These are phyloP conservation scores for Apotomis turbidana DNA, from an alignment of 2,888 invertebrate genomes.

Conservation along the genomic window DNA sequence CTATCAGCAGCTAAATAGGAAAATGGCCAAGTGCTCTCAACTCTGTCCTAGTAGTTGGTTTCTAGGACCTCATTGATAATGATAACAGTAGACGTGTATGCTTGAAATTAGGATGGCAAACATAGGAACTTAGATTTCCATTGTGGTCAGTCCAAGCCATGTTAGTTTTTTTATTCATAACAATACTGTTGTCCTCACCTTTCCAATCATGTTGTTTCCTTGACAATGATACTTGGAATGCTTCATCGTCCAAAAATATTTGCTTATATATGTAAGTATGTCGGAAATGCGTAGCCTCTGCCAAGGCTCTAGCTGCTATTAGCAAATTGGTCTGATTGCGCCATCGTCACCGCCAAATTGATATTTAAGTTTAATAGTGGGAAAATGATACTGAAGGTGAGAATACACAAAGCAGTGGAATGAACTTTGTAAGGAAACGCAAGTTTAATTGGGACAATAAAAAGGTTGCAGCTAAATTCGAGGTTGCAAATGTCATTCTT, in stretches of 20 bases:
- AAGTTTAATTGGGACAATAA: conserved; percentile 25
- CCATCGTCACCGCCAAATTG: conserved; percentile 47
- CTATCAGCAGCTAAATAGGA: too few species aligned
- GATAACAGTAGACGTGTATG: too few species aligned
- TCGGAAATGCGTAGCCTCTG: conserved; percentile 66
- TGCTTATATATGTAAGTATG: conserved; percentile 66
- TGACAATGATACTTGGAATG: conserved; percentile 55
- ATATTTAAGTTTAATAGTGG: conserved; percentile 53
- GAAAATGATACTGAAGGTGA: conserved; percentile 46
- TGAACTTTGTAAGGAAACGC: conserved; percentile 39
- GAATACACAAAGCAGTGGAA: conserved; percentile 38
- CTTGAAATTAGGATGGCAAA: too few species aligned
- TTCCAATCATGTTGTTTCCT: conserved; percentile 45
- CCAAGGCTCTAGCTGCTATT: conserved; percentile 59
- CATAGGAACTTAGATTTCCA: not conserved
- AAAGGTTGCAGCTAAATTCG: not conserved
- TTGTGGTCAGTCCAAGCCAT: not conserved
- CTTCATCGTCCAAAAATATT: conserved; percentile 54
- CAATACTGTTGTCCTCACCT: conserved; percentile 14
- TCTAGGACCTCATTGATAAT: too few species aligned
- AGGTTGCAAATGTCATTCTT: too few species aligned
- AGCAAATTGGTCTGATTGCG: conserved; percentile 51
- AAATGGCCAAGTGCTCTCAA: too few species aligned
- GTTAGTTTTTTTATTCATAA: not conserved
- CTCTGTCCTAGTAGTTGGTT: too few species aligned